Base-by-base conservation (phyloP, 2,888 invertebrate species). In the Ophioninae sp. region DNA sequence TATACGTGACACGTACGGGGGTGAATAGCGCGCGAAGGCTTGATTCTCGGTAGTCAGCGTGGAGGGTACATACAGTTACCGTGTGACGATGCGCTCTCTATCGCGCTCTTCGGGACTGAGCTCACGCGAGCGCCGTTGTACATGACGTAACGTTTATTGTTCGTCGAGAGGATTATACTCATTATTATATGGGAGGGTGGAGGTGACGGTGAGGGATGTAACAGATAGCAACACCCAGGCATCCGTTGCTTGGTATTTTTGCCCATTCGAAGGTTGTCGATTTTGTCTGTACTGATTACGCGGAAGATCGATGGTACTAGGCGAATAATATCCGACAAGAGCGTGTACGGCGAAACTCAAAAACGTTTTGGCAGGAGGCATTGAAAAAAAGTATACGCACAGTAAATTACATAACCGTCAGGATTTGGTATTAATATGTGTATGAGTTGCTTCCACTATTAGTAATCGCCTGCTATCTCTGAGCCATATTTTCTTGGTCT, bases 71-170 rank as follows among this genome's bases (percentile, higher is more conserved):
- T 30, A 30, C 6, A 8, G 37, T 70, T 69, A 69, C 20, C 37
- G 30, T 70, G 67, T 56, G 67, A 67, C n/a, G 57, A 56, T n/a
- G 67, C 67, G 67, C 50, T 65, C 65, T 39, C 75, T 59, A 56
- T 65, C 65, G 65, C n/a, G 56, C 65, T 56, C 56, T 64, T 50
- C 57, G 56, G 17, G 13, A 50, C 50, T 17, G 17, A 13, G 13
- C 50, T 50, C 50, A 50, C 50, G 50, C 50, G 17, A 50, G 41
- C 41, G 1, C 41, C 41, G 41, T 0, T 8, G 8, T 41, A 41
- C 41, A 75, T 79, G 81, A 73, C 79, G 74, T 82, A 75, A 87
- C 83, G 80, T 62, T 83, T 82, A 41, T 41, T 41, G 81, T 87
- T 86, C 83, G 74, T 68, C 82, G 39, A 64, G 57, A 69, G 65